A percentile compares a stretch with the other conserved stretches of the same genome.
Evolutionary conservation across 2,888 invertebrate genomes (phyloP).

Genomic region (Resseliella maxima): DNA sequence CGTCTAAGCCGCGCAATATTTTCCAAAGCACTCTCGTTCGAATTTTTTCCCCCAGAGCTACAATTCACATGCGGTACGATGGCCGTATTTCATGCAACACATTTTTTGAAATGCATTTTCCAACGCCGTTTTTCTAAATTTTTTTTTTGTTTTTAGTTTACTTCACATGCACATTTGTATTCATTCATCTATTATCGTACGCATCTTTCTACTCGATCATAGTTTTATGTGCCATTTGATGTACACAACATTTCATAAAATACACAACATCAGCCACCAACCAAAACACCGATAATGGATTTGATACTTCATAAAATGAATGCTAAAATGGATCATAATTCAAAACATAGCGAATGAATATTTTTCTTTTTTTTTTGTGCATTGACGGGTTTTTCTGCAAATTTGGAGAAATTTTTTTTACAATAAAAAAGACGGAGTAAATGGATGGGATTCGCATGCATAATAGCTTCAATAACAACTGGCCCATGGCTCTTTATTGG

Average conservation of each 20-base stretch:
- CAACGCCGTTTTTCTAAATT: neutral
- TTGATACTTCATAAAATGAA: neutral
- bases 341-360: neutral
- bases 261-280: neutral
- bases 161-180: neutral
- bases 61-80: neutral
- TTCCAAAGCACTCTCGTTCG: neutral
- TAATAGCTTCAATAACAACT: too few species aligned
- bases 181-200: slow-evolving; percentile 42
- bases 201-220: slow-evolving; percentile 1
- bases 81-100: slow-evolving; percentile 54
- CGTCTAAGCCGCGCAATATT: neutral
- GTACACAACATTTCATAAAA: neutral
- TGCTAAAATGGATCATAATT: slow-evolving; percentile 31
- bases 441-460: too few species aligned
- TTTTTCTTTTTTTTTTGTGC: neutral
- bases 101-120: slow-evolving; percentile 43
- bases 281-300: neutral
- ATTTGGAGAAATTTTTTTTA: too few species aligned
- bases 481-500: too few species aligned
- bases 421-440: too few species aligned
- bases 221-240: slow-evolving; percentile 26
- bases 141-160: neutral
- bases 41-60: neutral
- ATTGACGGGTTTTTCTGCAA: slow-evolving; percentile 8